A percentile compares a stretch with the other conserved stretches of the same genome.
phyloP scores from a whole-genome alignment of 1,140 invertebrate genomes.

The Ceratina japonica region DNA sequence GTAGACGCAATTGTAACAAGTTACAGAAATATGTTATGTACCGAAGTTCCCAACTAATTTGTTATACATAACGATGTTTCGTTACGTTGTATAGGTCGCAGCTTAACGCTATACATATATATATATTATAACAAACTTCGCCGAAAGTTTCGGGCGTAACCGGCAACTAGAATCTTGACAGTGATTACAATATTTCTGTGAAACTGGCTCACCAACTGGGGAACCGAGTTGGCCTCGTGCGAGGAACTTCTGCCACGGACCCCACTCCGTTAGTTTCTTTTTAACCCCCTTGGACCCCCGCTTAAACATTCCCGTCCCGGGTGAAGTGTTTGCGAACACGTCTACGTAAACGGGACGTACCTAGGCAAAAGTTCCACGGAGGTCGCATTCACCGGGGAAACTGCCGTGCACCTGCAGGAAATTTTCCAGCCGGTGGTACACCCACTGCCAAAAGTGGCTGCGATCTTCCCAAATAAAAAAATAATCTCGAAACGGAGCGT shows the following conservation, averaged over 20 bases:
- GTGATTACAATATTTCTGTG: neutral
- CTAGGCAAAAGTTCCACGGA: slow-evolving; percentile 18
- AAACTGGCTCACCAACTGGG: slow-evolving; percentile 8
- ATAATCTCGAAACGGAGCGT: too few relatives aligned
- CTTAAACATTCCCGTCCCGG: slow-evolving; percentile 31
- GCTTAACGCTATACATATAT: neutral
- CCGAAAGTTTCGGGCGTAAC: neutral
- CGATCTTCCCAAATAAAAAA: too few relatives aligned
- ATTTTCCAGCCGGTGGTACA: neutral
- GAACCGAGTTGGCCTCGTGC: neutral
- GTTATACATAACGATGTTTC: too few relatives aligned
- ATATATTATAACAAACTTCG: neutral
- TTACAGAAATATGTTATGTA: too few relatives aligned
- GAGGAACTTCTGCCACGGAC: neutral
- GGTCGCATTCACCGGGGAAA: neutral
- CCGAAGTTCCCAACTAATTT: too few relatives aligned
- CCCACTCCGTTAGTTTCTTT: neutral
- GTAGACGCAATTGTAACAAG: too few relatives aligned
- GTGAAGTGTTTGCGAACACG: slow-evolving; percentile 34
- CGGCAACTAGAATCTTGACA: neutral
- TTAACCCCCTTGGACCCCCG: neutral
- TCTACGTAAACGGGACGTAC: slow-evolving; percentile 32
- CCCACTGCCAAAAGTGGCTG: too few relatives aligned
- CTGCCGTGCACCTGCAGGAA: neutral
- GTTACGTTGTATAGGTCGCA: neutral